Conservation (phyloP, 2,113 vertebrate species). For the Rhinolophus sinicus region DNA sequence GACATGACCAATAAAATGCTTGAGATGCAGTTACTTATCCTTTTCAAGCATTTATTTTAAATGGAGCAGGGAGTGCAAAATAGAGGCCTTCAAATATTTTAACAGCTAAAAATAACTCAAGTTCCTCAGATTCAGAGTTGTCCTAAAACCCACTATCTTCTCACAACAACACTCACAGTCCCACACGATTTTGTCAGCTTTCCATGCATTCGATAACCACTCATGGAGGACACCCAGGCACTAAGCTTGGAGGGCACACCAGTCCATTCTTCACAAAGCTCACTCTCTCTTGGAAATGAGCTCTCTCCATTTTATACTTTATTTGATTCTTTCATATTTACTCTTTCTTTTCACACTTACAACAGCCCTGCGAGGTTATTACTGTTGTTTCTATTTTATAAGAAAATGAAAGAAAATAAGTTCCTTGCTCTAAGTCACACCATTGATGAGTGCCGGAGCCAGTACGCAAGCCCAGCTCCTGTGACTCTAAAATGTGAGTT, state of each 20-base stretch:
- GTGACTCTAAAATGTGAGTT: not conserved
- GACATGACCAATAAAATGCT: not conserved
- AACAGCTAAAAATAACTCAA: not conserved
- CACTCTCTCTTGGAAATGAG: not conserved
- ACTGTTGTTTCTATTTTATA: not conserved
- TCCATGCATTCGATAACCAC: fast-evolving
- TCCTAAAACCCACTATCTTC: not conserved
- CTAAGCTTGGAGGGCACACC: fast-evolving
- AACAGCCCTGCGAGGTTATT: not conserved
- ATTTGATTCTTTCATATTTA: not conserved
- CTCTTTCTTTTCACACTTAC: not conserved
- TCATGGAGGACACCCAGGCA: fast-evolving
- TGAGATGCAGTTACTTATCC: not conserved
- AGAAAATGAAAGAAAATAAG: not conserved
- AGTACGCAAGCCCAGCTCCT: not conserved
- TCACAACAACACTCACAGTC: fast-evolving
- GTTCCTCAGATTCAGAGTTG: not conserved
- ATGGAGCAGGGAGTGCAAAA: not conserved
- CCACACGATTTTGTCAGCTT: fast-evolving
- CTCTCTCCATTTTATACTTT: fast-evolving
- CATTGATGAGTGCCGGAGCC: not conserved
- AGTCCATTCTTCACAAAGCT: too few species aligned
- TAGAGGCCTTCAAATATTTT: not conserved
- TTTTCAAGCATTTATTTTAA: not conserved
- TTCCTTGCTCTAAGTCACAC: not conserved